Base-by-base conservation (phyloP, 2,113 vertebrate genomes). In the Thryonomys swinderianus region DNA sequence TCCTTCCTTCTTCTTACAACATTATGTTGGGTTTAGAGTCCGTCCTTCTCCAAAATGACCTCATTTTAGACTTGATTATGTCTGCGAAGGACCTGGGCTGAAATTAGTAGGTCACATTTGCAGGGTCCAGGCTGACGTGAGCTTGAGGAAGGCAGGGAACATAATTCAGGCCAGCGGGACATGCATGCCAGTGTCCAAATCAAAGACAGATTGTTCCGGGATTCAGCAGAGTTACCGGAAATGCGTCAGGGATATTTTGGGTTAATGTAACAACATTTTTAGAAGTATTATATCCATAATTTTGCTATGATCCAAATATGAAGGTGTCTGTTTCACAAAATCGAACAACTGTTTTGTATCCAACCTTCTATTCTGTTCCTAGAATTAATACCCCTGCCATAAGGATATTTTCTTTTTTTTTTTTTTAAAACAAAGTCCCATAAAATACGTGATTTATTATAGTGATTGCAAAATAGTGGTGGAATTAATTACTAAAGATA, bases 281-380 rank as follows among this genome's bases (percentile, higher is more conserved):
- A 59, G 37, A 73, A 64, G 51, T 21, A 88, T 53, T 45, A 9
- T 64, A 71, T 45, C 12, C 30, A 37, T 79, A 79, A 64, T 79
- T 69, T 78, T 51, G 13, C 16, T 84, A 62, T 71, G n/a, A 80
- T 85, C 2, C 9, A 30, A 80, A 69, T 55, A 79, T 62, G 27
- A 95, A 45, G 11, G 37, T 89, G 61, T 79, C 85, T 30, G 76
- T 71, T 81, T 74, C 74, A 84, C 42, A 81, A 86, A 66, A 64
- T 51, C 27, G 32, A n/a, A 67, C 5, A 74, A 69, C 2, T 71
- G 27, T 73, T 64, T 88, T 94, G 6, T 55, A 79, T 73, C 32
- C 34, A 85, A 88, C 0, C 8, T 80, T 74, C 34, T 7, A 79
- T 45, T 55, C 2, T 94, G 14, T 61, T 74, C 32, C 62, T 84